A percentile compares a stretch with the other conserved stretches of the same genome.
Evolutionary conservation across 2,888 invertebrate genomes (phyloP).

Genomic region (Acanthosepion esculentum): DNA sequence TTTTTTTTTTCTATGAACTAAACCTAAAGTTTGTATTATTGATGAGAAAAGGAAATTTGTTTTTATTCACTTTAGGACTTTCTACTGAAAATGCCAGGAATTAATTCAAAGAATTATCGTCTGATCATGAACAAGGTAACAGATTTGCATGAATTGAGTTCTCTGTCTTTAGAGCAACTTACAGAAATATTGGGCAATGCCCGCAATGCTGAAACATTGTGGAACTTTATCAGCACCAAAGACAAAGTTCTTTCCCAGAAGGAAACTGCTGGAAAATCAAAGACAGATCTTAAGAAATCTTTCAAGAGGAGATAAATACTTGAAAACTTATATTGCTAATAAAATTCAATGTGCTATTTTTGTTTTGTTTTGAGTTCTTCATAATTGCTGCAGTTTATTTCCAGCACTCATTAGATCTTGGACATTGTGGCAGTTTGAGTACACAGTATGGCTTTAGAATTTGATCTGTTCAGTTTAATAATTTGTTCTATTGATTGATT

Average conservation of each 20-base stretch:
- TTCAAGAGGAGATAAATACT: neutral
- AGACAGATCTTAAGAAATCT: neutral
- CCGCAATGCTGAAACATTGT: constrained; percentile 72
- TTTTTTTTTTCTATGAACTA: too few species aligned
- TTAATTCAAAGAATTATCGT: constrained; percentile 89
- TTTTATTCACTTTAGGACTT: constrained; percentile 78
- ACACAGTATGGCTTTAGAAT: too few species aligned
- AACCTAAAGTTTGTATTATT: too few species aligned
- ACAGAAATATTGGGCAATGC: constrained; percentile 81
- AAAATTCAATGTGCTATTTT: too few species aligned
- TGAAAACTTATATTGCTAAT: neutral
- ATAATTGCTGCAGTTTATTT: too few species aligned
- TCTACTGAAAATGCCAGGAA: constrained; percentile 89
- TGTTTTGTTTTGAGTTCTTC: too few species aligned
- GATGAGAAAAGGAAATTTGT: neutral
- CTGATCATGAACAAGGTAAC: constrained; percentile 84
- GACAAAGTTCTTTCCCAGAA: constrained; percentile 49
- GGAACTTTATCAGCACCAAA: constrained; percentile 72
- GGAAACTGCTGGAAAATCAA: neutral
- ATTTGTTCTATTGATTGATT: too few species aligned
- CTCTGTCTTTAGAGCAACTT: constrained; percentile 81
- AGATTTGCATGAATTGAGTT: constrained; percentile 79
- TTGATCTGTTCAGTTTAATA: too few species aligned
- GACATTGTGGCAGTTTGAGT: too few species aligned
- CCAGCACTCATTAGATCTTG: too few species aligned